Evolutionary conservation across 2,797 vertebrate species (phyloP).

Genomic region (Tachyglossus aculeatus): DNA sequence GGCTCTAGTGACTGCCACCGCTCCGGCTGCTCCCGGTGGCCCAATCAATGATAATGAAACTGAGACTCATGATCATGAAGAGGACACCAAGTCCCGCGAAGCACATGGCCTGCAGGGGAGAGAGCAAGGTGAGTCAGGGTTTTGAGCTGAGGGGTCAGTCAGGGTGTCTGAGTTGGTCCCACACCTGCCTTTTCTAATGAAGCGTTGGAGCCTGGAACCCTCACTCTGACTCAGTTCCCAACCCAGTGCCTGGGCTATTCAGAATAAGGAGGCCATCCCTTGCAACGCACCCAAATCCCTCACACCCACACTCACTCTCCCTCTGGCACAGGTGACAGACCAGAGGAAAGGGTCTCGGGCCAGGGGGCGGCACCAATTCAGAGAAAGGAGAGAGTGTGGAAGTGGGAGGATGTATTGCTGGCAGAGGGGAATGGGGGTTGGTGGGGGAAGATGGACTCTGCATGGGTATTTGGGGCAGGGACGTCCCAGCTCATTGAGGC

Average conservation of each 20-base stretch:
- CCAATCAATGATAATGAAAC: constrained; percentile 97
- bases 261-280: neutral
- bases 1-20: constrained; percentile 87
- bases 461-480: neutral
- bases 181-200: too few species aligned
- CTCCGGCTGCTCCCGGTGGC: constrained; percentile 75
- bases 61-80: constrained; percentile 98
- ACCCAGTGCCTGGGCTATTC: neutral
- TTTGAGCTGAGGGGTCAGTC: neutral
- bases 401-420: too few species aligned
- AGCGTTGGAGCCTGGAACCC: too few species aligned
- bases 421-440: too few species aligned
- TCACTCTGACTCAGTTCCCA: neutral
- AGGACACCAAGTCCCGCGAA: constrained; percentile 89
- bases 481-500: neutral
- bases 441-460: neutral
- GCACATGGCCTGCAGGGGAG: constrained; percentile 81
- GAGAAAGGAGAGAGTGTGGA: too few species aligned
- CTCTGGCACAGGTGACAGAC: too few species aligned
- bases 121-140: neutral
- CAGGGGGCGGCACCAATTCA: neutral
- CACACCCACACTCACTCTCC: too few species aligned
- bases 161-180: neutral
- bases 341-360: neutral
- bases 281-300: rapidly evolving